Percentiles rank a stretch among this genome's conserved stretches.
Evolutionary conservation across 2,113 vertebrate genomes (phyloP).

Genomic region (Papio anubis): DNA sequence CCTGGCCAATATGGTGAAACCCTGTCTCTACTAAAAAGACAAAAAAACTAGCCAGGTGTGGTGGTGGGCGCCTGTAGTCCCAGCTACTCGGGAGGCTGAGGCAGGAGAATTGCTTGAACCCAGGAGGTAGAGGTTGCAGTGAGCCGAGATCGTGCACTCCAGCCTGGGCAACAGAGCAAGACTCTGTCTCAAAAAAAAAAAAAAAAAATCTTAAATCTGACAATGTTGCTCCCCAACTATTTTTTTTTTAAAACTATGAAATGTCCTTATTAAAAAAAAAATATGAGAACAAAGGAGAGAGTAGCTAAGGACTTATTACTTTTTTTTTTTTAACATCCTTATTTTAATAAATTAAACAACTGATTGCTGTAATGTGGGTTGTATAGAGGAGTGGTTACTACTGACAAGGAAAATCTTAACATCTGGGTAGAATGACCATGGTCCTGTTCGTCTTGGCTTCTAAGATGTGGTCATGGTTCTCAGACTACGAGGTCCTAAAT

Average conservation of each 20-base stretch:
- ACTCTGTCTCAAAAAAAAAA: no score
- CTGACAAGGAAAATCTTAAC: no score
- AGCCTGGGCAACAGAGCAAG: no score
- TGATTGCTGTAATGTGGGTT: not conserved
- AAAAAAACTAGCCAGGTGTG: no score
- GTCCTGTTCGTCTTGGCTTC: not conserved
- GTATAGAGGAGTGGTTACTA: no score
- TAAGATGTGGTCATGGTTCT: accelerated
- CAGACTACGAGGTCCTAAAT: not conserved
- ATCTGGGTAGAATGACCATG: accelerated
- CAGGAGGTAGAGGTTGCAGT: no score
- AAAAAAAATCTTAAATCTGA: not conserved
- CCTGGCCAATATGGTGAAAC: no score
- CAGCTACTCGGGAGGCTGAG: no score
- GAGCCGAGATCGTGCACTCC: no score
- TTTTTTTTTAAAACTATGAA: not conserved
- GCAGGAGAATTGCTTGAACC: no score
- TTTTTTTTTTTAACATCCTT: not conserved
- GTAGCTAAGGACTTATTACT: not conserved
- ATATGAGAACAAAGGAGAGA: not conserved
- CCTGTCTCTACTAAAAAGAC: no score
- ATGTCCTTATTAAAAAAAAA: not conserved
- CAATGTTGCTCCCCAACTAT: accelerated
- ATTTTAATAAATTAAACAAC: not conserved
- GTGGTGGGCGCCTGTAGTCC: no score